Evolutionary conservation across 1,140 invertebrate genomes (phyloP).

Genomic region (Caenorhabditis latens): DNA sequence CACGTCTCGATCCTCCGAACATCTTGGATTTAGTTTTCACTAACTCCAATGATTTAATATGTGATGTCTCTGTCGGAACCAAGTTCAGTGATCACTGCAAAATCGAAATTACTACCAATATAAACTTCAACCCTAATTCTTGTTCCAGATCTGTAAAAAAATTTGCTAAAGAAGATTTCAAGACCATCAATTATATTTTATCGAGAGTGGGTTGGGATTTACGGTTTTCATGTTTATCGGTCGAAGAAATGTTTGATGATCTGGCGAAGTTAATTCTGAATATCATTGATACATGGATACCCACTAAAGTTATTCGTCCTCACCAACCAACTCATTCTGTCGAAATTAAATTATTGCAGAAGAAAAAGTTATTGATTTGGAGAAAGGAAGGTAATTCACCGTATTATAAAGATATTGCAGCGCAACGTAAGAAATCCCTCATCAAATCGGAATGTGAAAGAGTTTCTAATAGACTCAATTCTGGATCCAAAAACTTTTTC

Average conservation of each 20-base stretch:
- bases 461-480: no score
- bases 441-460: no score
- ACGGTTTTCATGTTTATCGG: not conserved
- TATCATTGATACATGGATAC: not conserved
- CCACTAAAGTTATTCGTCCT: not conserved
- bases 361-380: not conserved
- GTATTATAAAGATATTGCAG: not conserved
- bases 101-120: not conserved
- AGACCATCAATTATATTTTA: not conserved
- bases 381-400: not conserved
- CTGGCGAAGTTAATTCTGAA: not conserved
- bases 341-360: not conserved
- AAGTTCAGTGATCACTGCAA: not conserved
- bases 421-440: no score
- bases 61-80: not conserved
- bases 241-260: not conserved
- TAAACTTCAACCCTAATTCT: not conserved
- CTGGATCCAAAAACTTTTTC: no score
- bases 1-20: not conserved
- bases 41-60: not conserved
- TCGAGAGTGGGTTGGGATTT: not conserved
- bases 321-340: not conserved
- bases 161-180: not conserved
- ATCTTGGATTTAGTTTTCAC: not conserved
- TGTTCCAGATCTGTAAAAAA: not conserved